phyloP scores from a whole-genome alignment of 2,113 vertebrate species.

The Cyprinodon brontotheroides region DNA sequence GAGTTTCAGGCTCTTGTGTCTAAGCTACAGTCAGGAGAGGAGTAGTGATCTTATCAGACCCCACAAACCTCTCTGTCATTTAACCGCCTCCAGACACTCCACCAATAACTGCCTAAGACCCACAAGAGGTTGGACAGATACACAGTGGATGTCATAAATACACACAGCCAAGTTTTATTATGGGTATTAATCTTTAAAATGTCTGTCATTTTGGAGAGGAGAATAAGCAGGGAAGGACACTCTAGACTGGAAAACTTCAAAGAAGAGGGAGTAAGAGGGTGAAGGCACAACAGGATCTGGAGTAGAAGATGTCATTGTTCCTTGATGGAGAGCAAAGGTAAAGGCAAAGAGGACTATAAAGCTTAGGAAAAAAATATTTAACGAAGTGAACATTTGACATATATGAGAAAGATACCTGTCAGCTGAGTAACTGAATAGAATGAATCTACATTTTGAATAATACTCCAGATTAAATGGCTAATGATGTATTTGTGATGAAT shows the following conservation, averaged over 20 bases:
- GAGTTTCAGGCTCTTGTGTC: slow-evolving; percentile 38
- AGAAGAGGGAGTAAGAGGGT: slow-evolving; percentile 82
- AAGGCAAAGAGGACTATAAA: slow-evolving; percentile 84
- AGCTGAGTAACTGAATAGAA: neutral
- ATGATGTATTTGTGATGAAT: neutral
- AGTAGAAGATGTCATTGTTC: slow-evolving; percentile 84
- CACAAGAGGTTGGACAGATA: slow-evolving; percentile 81
- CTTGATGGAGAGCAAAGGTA: slow-evolving; percentile 86
- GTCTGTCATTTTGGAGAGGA: slow-evolving; percentile 40
- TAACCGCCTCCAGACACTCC: slow-evolving; percentile 88
- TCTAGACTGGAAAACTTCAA: slow-evolving; percentile 85
- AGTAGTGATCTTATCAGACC: slow-evolving; percentile 85
- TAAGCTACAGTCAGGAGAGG: slow-evolving; percentile 80
- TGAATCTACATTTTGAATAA: neutral
- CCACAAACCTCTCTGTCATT: slow-evolving; percentile 86
- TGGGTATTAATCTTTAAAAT: slow-evolving; percentile 9
- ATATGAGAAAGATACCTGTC: neutral
- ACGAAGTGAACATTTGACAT: neutral
- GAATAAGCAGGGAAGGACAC: slow-evolving; percentile 80
- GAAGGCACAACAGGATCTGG: slow-evolving; percentile 81
- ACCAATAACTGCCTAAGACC: slow-evolving; percentile 87
- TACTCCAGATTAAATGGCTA: neutral
- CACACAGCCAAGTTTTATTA: slow-evolving; percentile 2
- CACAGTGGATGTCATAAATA: slow-evolving; percentile 5
- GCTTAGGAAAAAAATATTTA: slow-evolving; percentile 15